Evolutionary conservation across 1,140 invertebrate genomes (phyloP), one percentile per base, ranked within the genome.

Genomic region (Scaptomyza pallida): DNA sequence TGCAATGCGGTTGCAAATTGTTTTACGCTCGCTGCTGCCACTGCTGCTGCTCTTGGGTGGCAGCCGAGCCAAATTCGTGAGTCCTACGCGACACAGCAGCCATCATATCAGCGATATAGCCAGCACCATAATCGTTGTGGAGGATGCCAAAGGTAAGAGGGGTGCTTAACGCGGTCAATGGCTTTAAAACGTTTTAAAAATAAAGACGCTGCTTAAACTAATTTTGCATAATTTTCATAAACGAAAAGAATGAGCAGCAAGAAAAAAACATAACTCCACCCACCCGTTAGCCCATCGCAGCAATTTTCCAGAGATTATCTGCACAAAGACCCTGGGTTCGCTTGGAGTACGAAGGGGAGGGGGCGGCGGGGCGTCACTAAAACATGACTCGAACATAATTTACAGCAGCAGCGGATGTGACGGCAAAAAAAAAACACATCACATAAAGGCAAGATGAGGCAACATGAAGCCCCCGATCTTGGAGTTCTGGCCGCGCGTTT

Each of bases 381-480:
- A 88, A 86, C 82, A 86, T 86, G 82, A 86, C 82, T 86, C 75
- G 82, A 86, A 88, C 82, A 88, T 88, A 88, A 88, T 88, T 88
- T 88, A 88, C 79, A 79, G 59, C 77, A 75, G 48, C 81, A 72
- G 56, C 82, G 82, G 82, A 88, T 88, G 82, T 88, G 67, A 75
- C 64, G 72, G 72, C 30, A 51, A 16, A 50, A 45, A 44, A 55
- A 43, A 30, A 47, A 55, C 21, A 43, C 47, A 59, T 30, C 26
- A 70, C 43, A 55, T 35, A 82, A 30, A 30, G 26, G 26, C 26
- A 30, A 30, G 26, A 61, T 67, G 51, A 72, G 51, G 57, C 68
- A 71, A 71, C 68, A 56, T 44, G 45, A 44, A 19, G 61, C 62
- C 10, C 19, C 61, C 61, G 68, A 71, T 71, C 68, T 68, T 72